These are phyloP conservation scores for Meriones unguiculatus DNA, from an alignment of 2,113 vertebrate species.

Conservation along the genomic window DNA sequence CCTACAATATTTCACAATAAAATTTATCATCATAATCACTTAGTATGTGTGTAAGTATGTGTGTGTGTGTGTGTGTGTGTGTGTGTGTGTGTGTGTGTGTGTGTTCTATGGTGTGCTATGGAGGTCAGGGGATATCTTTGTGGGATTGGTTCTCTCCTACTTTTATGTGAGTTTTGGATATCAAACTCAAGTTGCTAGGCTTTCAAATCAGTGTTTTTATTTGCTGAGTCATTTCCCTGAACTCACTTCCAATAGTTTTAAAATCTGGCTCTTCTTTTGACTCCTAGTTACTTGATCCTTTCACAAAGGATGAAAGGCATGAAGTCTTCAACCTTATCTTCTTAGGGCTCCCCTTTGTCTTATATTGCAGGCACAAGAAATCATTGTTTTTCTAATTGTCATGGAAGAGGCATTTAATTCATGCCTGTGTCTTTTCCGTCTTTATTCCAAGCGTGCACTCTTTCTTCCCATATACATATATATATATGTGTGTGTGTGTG, in stretches of 20 bases:
- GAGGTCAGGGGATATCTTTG: background rate
- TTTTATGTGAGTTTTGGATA: background rate
- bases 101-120: background rate
- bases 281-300: background rate
- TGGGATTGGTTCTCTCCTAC: background rate
- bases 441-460: background rate
- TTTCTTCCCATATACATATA: background rate
- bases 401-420: background rate
- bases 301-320: background rate
- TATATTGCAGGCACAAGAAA: background rate
- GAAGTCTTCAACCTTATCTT: background rate
- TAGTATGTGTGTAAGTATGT: background rate
- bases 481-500: rapidly evolving
- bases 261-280: background rate
- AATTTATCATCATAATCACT: background rate
- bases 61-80: background rate
- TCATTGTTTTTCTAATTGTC: background rate
- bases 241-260: background rate
- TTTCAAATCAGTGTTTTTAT: background rate
- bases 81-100: no score
- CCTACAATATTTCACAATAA: background rate
- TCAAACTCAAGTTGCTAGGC: background rate
- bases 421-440: background rate
- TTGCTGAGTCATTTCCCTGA: background rate
- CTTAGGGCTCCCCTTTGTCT: background rate